Base-by-base conservation (phyloP, 2,797 vertebrate species). In the Chloroceryle inda region DNA sequence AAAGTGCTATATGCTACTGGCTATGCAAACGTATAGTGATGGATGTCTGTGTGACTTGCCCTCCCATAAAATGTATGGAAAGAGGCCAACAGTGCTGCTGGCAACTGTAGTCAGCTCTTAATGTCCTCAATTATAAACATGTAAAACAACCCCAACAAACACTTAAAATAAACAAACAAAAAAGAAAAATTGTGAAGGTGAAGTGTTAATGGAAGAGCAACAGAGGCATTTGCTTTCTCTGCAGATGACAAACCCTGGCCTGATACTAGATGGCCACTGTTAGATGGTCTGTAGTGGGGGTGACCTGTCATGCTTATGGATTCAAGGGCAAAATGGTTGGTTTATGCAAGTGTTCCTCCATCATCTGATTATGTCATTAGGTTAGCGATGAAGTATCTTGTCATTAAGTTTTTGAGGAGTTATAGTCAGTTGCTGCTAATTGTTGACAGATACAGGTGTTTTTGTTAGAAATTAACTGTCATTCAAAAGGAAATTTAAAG, bases 251-350 rank as follows among this genome's bases (percentile, higher is more conserved):
- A n/a, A 15, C n/a, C 8, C 27, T 21, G 10, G 47, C 24, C 27
- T 66, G 33, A 3, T 5, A 14, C 72, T 38, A 61, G 24, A 12
- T 23, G 31, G 56, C 38, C 24, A 29, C 23, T 27, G 15, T 11
- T 29, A n/a, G 12, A 15, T 50, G 26, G 22, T 44, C 82, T 56
- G 37, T 21, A 35, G n/a, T 16, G 24, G 20, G 52, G 49, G 31
- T 23, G 3, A 13, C 38, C 55, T 72, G 19, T 66, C 64, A 47
- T 0, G 0, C 13, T 66, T 56, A 31, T 0, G 22, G 24, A 21
- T 37, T 84, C 49, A 55, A 50, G 61, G 56, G 45, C 38, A 61
- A 61, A 84, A 61, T 8, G 11, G 49, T 38, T 85, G 45, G 5
- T 72, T 68, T 56, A n/a, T 68, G 50, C 13, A 22, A 56, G 31